phyloP scores from a whole-genome alignment of 2,113 vertebrate genomes.

The Xiphias gladius region DNA sequence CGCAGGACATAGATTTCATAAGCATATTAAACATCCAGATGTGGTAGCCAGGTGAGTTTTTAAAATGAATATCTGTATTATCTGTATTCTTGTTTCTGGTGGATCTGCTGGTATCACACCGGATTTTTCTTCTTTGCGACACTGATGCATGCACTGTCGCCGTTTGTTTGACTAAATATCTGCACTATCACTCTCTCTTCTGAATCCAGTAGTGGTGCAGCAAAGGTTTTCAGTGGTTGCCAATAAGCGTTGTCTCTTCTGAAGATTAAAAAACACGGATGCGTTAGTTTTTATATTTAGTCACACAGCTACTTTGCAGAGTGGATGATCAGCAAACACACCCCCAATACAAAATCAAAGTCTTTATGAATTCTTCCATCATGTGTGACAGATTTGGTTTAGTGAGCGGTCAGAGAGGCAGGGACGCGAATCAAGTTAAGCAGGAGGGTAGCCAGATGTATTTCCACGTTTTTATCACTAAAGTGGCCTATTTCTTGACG shows the following conservation, averaged over 20 bases:
- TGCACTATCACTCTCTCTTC: slow-evolving; percentile 8
- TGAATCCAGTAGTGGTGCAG: not conserved
- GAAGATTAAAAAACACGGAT: not conserved
- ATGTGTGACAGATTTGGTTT: not conserved
- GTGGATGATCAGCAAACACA: not conserved
- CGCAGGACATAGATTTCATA: not conserved
- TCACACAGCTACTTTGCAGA: not conserved
- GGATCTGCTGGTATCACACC: slow-evolving; percentile 4
- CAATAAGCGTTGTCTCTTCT: not conserved
- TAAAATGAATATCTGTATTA: not conserved
- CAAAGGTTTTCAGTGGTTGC: not conserved
- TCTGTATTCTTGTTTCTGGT: not conserved
- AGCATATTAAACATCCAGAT: not conserved
- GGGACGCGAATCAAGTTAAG: not conserved
- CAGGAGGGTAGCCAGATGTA: not conserved
- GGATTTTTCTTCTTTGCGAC: not conserved
- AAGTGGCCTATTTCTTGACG: not conserved
- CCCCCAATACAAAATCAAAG: not conserved
- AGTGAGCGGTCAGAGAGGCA: not conserved
- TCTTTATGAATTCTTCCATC: not conserved
- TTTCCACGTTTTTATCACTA: not conserved
- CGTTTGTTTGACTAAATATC: not conserved
- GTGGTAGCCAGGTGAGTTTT: not conserved
- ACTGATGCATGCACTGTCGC: not conserved
- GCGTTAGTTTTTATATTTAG: not conserved